Evolutionary conservation across 2,888 invertebrate genomes (phyloP).

Genomic region (Dyspetes luteomarginatus): DNA sequence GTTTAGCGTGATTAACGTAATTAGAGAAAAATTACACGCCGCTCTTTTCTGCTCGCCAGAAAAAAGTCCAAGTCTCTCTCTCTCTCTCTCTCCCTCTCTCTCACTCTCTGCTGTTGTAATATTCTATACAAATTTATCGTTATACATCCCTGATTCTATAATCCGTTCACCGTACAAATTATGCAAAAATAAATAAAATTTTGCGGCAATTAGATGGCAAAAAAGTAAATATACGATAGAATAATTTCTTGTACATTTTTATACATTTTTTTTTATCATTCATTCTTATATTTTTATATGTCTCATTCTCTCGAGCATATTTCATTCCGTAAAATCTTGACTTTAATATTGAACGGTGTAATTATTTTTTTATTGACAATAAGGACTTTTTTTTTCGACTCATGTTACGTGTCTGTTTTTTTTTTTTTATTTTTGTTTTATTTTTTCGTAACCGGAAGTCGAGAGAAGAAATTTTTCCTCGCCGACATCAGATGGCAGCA

Average conservation of each 20-base stretch:
- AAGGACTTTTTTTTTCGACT: neutral
- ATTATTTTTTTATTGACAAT: neutral
- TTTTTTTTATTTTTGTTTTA: neutral
- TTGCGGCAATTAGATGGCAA: neutral
- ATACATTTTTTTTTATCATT: neutral
- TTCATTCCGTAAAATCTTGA: neutral
- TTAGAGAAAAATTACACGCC: constrained; percentile 37
- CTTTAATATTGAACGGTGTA: neutral
- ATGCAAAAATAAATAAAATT: neutral
- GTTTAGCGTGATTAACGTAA: constrained; percentile 64
- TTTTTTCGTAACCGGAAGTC: neutral
- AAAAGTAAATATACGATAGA: neutral
- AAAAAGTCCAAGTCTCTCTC: constrained; percentile 13
- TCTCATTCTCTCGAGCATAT: neutral
- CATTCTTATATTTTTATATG: neutral
- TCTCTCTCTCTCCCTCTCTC: constrained; percentile 22
- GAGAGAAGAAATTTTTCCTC: neutral
- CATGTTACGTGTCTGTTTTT: neutral
- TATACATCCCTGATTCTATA: neutral
- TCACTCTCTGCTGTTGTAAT: constrained; percentile 19
- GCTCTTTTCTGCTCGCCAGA: constrained; percentile 11
- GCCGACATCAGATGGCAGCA: neutral
- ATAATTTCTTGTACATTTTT: neutral
- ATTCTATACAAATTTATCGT: neutral
- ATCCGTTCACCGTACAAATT: neutral